A percentile compares a stretch with the other conserved stretches of the same genome.
Conservation (phyloP, 2,113 vertebrate genomes). For the Tichodroma muraria region DNA sequence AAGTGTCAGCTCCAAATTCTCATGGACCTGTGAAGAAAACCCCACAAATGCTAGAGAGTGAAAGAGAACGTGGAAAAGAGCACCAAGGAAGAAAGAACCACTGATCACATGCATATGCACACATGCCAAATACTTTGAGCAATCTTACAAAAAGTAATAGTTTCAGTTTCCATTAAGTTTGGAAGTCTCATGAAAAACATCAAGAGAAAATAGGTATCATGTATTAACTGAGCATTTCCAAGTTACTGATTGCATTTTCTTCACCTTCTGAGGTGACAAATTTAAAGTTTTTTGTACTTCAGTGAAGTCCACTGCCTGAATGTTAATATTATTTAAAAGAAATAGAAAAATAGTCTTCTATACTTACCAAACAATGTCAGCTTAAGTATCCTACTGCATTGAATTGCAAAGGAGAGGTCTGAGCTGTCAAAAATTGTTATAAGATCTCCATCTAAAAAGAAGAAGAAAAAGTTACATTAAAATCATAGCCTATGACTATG, state of each 20-base stretch:
- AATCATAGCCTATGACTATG: not conserved
- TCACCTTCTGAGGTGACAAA: not conserved
- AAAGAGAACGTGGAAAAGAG: not conserved
- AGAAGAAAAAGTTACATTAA: not conserved
- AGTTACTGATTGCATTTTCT: not conserved
- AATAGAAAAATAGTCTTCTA: not conserved
- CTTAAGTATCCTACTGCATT: slow-evolving; percentile 99
- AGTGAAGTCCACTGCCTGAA: not conserved
- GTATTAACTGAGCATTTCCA: not conserved
- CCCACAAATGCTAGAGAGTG: not conserved
- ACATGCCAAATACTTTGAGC: not conserved
- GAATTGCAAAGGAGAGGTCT: slow-evolving; percentile 97
- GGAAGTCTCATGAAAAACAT: not conserved
- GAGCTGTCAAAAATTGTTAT: slow-evolving; percentile 99
- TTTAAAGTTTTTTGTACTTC: not conserved
- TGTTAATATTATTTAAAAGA: not conserved
- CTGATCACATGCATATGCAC: not conserved
- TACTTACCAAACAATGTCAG: slow-evolving; percentile 94
- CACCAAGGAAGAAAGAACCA: not conserved
- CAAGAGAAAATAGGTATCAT: not conserved
- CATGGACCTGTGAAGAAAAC: not conserved
- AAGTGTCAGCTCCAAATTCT: not conserved
- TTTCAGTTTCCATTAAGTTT: not conserved
- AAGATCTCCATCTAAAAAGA: slow-evolving; percentile 91
- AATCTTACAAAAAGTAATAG: not conserved